A percentile compares a stretch with the other conserved stretches of the same genome.
Conservation (phyloP, 2,888 invertebrate species). For the Hydriomena furcata region DNA sequence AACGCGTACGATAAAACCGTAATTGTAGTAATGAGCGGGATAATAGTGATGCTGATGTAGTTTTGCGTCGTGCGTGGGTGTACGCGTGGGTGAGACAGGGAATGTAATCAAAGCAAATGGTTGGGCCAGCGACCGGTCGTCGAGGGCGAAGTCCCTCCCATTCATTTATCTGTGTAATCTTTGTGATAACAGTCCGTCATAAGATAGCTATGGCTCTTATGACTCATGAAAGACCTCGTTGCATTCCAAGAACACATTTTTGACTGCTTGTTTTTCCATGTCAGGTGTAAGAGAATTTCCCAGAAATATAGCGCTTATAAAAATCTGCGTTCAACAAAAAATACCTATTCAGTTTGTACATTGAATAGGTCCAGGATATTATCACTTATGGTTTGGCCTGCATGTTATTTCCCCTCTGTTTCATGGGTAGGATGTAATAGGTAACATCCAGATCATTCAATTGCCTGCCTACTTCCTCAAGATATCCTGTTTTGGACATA, state of each 20-base stretch:
- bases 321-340: too few species aligned
- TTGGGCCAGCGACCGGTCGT: constrained; percentile 41
- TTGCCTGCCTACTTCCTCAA: neutral
- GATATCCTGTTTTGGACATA: neutral
- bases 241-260: neutral
- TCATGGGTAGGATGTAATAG: constrained; percentile 3
- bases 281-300: too few species aligned
- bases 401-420: constrained; percentile 12
- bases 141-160: constrained; percentile 19
- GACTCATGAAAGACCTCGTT: constrained; percentile 19
- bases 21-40: constrained; percentile 33
- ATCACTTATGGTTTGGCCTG: constrained; percentile 11
- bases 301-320: too few species aligned
- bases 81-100: constrained; percentile 55
- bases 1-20: constrained; percentile 36
- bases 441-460: constrained; percentile 8
- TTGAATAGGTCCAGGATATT: constrained; percentile 4
- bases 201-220: constrained; percentile 17
- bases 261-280: neutral
- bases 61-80: constrained; percentile 61
- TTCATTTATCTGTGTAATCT: constrained; percentile 12
- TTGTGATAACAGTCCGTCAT: constrained; percentile 1
- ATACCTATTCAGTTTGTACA: too few species aligned
- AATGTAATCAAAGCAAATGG: constrained; percentile 52
- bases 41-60: constrained; percentile 42